phyloP scores from a whole-genome alignment of 1,140 invertebrate species.

The Pseudomyrmex cubaensis region DNA sequence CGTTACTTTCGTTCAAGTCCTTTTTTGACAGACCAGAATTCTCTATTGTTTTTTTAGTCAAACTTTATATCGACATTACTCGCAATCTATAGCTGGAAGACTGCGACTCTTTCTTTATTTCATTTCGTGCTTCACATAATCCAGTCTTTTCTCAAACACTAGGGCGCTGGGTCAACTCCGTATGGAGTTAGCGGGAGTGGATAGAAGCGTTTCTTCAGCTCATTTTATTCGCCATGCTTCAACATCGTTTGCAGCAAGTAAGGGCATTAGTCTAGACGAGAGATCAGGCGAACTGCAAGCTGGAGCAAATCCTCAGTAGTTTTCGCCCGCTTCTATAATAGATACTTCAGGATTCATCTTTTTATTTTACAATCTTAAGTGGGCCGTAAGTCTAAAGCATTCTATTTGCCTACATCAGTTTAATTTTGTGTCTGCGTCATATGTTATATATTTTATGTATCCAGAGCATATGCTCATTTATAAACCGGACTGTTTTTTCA shows the following conservation, averaged over 20 bases:
- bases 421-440: fast-evolving
- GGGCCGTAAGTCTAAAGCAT: fast-evolving
- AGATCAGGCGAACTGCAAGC: neutral
- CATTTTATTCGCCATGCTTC: neutral
- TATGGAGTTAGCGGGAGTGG: too few species aligned
- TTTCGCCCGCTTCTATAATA: neutral
- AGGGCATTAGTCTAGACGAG: neutral
- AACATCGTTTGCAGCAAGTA: neutral
- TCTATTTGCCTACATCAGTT: too few species aligned
- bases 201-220: neutral
- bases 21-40: neutral
- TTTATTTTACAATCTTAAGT: too few species aligned
- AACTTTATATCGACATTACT: too few species aligned
- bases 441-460: too few species aligned
- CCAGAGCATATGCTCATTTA: too few species aligned
- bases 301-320: neutral
- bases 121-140: neutral
- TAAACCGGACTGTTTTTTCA: too few species aligned
- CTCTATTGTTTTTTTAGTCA: too few species aligned
- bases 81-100: neutral
- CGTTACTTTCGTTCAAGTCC: neutral
- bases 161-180: neutral
- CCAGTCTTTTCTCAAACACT: neutral
- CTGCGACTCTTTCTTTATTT: neutral
- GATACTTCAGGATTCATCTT: neutral